A percentile compares a stretch with the other conserved stretches of the same genome.
Conservation (phyloP, 2,888 invertebrate species). For the Neoscelio sp. region DNA sequence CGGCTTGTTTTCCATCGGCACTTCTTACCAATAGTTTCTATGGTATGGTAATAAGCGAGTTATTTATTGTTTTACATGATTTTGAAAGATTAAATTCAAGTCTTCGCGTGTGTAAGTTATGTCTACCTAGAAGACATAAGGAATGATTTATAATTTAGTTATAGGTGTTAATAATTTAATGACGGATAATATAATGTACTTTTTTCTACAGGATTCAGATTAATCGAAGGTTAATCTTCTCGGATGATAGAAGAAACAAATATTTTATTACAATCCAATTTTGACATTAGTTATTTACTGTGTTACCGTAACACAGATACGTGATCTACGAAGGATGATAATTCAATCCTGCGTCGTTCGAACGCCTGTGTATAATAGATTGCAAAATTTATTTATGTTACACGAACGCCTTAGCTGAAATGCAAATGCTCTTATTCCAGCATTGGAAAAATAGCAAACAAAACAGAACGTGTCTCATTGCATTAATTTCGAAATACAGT, state of each 20-base stretch:
- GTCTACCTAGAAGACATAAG: no score
- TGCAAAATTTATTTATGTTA: constrained; percentile 28
- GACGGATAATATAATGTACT: no score
- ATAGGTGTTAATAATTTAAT: no score
- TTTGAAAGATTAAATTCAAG: neutral
- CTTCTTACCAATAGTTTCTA: constrained; percentile 12
- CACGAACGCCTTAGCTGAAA: constrained; percentile 1
- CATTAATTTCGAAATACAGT: constrained; percentile 26
- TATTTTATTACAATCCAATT: no score
- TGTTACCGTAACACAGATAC: neutral
- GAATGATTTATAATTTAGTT: no score
- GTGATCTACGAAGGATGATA: constrained; percentile 7
- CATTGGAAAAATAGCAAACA: constrained; percentile 11
- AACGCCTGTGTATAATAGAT: constrained; percentile 25
- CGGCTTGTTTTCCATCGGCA: constrained; percentile 3
- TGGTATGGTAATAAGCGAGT: constrained; percentile 1
- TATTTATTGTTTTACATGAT: constrained; percentile 10
- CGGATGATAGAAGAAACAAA: no score
- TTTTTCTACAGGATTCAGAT: neutral
- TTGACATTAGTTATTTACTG: constrained; percentile 1
- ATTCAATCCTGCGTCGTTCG: constrained; percentile 1
- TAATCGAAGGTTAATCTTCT: no score
- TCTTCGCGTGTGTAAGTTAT: neutral
- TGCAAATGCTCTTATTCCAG: constrained; percentile 17
- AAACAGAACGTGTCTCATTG: constrained; percentile 22